Percentiles rank a stretch among this genome's conserved stretches.
Conservation (phyloP, 2,888 invertebrate species). For the Empis livida region DNA sequence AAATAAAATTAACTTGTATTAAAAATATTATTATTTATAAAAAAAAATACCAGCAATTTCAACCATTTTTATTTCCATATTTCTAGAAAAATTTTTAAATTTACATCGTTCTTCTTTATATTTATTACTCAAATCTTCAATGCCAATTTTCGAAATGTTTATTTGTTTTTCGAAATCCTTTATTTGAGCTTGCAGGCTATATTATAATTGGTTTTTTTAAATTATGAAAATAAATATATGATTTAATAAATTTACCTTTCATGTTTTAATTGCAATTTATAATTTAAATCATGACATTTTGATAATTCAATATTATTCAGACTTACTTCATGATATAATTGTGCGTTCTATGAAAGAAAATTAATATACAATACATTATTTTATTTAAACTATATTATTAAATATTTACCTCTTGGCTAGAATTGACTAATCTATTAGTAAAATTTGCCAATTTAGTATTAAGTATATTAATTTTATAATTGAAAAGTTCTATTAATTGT, state of each 20-base stretch:
- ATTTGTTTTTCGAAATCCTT: conserved; percentile 28
- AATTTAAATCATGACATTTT: conserved; percentile 29
- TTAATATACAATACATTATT: neutral
- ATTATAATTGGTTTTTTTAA: neutral
- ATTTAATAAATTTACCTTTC: conserved; percentile 19
- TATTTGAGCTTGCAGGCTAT: conserved; percentile 27
- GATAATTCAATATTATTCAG: conserved; percentile 29
- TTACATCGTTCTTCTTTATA: conserved; percentile 25
- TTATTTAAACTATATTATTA: neutral
- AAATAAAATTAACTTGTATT: neutral
- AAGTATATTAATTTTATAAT: conserved; percentile 30
- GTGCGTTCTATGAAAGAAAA: conserved; percentile 19
- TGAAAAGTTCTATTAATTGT: conserved; percentile 31
- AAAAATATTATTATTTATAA: neutral
- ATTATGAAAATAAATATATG: neutral
- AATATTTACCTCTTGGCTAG: conserved; percentile 20
- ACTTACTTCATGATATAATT: conserved; percentile 25
- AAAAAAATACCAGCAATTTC: conserved; percentile 21
- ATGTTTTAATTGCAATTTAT: conserved; percentile 29
- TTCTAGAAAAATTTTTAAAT: conserved; percentile 25
- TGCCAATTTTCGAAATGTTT: conserved; percentile 24
- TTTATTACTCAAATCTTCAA: conserved; percentile 27
- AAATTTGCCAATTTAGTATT: conserved; percentile 20
- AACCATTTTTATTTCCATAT: conserved; percentile 24
- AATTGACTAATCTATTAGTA: conserved; percentile 26